Conservation (phyloP, 2,888 invertebrate genomes). For the Mesorhabditis belari region DNA sequence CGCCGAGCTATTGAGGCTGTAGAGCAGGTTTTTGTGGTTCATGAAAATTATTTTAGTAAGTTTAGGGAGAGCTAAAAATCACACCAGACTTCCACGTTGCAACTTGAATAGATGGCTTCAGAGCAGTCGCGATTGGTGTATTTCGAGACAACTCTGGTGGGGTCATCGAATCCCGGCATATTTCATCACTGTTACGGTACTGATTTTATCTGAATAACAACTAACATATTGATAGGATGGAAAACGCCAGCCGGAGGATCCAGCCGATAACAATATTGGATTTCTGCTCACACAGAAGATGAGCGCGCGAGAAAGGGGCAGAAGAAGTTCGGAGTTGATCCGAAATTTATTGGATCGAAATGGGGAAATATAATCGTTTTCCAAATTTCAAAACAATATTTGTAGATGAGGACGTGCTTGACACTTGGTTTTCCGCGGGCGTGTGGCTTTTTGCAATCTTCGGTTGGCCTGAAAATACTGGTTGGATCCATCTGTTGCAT, state of each 20-base stretch:
- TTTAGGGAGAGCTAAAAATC: conserved; percentile 71
- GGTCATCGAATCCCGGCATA: conserved; percentile 96
- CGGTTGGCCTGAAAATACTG: conserved; percentile 79
- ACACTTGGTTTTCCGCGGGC: conserved; percentile 98
- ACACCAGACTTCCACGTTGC: conserved; percentile 83
- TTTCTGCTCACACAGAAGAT: conserved; percentile 63
- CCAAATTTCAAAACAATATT: background rate
- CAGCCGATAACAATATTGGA: conserved; percentile 59
- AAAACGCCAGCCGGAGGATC: conserved; percentile 1
- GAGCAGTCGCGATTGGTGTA: conserved; percentile 95
- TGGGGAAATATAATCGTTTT: conserved; percentile 50
- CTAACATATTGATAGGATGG: background rate
- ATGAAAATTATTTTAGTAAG: conserved; percentile 16
- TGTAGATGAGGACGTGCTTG: conserved; percentile 85
- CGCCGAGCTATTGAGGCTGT: conserved; percentile 67
- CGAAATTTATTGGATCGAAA: conserved; percentile 53
- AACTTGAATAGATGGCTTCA: conserved; percentile 91
- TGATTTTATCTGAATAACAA: conserved; percentile 8
- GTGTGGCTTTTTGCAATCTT: conserved; percentile 91
- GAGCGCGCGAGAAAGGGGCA: conserved; percentile 77
- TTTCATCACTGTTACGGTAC: conserved; percentile 60
- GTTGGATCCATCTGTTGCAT: conserved; percentile 12
- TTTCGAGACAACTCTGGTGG: conserved; percentile 97
- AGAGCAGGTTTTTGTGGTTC: conserved; percentile 7
- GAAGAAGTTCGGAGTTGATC: conserved; percentile 63